Conservation (phyloP, 2,797 vertebrate genomes). For the Pristis pectinata region DNA sequence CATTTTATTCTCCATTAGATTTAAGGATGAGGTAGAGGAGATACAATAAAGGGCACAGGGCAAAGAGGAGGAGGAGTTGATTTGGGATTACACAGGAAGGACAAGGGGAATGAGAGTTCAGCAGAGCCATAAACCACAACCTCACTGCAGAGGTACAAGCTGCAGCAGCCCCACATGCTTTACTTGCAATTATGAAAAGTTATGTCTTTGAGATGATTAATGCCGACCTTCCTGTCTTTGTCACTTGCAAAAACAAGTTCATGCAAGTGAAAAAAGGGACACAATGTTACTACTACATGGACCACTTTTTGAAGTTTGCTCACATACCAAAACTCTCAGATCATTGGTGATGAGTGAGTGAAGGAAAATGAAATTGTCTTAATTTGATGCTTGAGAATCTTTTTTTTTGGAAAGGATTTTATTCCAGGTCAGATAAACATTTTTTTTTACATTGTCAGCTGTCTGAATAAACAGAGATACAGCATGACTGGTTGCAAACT, state of each 20-base stretch:
- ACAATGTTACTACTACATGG: too few species aligned
- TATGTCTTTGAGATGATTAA: neutral
- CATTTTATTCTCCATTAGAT: too few species aligned
- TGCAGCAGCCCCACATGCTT: neutral
- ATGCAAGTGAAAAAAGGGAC: neutral
- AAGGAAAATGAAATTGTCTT: neutral
- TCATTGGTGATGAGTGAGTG: neutral
- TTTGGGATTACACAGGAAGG: neutral
- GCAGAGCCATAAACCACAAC: neutral
- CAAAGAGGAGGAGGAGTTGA: too few species aligned
- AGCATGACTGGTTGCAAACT: neutral
- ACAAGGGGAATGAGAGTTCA: neutral
- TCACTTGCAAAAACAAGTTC: neutral
- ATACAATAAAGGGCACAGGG: too few species aligned
- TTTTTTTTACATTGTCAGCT: neutral
- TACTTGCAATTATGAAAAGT: neutral
- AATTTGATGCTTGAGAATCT: neutral
- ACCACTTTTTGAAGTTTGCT: too few species aligned
- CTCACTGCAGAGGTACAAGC: neutral
- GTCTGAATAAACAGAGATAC: neutral
- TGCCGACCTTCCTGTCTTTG: slow-evolving; percentile 9
- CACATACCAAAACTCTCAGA: neutral
- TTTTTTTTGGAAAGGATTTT: neutral
- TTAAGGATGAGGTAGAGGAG: too few species aligned
- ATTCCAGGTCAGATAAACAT: neutral